These are phyloP conservation scores for Crambe crambe DNA, from an alignment of 37 sponge, comb jelly and placozoan species.

Conservation along the genomic window DNA sequence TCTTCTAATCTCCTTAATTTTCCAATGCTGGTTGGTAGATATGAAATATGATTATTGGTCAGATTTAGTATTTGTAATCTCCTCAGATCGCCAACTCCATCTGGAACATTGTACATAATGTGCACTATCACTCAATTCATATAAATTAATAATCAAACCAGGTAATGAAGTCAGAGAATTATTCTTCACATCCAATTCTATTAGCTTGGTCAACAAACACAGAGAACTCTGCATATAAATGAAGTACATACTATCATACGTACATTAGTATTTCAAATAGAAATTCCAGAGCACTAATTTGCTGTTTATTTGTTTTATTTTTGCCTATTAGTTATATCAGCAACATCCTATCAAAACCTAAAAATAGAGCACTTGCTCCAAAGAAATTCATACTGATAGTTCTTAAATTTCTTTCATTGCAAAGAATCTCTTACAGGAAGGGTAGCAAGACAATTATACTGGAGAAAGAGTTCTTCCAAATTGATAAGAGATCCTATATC, in stretches of 20 bases:
- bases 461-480: slow-evolving; percentile 74
- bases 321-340: no score
- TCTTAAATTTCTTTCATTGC: no score
- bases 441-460: slow-evolving; percentile 65
- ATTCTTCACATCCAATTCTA: slow-evolving; percentile 79
- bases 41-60: slow-evolving; percentile 55
- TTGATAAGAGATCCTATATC: slow-evolving; percentile 47
- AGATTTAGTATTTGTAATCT: slow-evolving; percentile 42
- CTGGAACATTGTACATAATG: not conserved
- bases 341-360: not conserved
- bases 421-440: slow-evolving; percentile 62
- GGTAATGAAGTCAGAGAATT: slow-evolving; percentile 54
- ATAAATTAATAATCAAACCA: slow-evolving; percentile 8
- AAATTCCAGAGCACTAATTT: no score
- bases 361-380: not conserved
- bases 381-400: not conserved
- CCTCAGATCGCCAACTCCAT: slow-evolving; percentile 44
- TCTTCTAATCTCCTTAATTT: slow-evolving; percentile 54
- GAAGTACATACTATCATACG: no score
- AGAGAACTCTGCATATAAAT: slow-evolving; percentile 39
- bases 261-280: no score
- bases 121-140: not conserved
- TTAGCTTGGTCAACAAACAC: slow-evolving; percentile 36
- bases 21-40: slow-evolving; percentile 57
- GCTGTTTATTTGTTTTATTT: no score